Conservation (phyloP, 2,113 vertebrate species). For the Probosciger aterrimus region DNA sequence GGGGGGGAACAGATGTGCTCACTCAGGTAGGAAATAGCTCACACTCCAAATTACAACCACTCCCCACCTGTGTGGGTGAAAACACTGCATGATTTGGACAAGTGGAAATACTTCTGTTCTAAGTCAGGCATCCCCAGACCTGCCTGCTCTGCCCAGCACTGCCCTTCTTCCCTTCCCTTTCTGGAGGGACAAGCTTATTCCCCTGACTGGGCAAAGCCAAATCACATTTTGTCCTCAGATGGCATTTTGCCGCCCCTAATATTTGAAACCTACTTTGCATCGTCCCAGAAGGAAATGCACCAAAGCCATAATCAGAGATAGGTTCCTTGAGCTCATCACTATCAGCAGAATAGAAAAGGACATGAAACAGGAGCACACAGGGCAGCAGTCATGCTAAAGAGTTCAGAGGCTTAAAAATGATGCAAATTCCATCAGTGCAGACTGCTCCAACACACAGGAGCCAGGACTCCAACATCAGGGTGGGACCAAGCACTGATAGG, state of each 20-base stretch:
- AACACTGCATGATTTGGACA: fast-evolving
- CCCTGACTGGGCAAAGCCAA: background rate
- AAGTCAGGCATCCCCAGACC: background rate
- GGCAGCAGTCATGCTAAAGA: background rate
- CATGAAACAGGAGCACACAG: fast-evolving
- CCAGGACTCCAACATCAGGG: background rate
- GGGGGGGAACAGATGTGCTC: background rate
- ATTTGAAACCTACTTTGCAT: background rate
- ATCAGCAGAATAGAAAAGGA: background rate
- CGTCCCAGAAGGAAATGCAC: background rate
- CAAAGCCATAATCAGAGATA: background rate
- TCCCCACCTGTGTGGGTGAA: fast-evolving
- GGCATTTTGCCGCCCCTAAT: background rate
- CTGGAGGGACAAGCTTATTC: background rate
- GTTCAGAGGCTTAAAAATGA: background rate
- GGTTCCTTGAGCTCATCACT: background rate
- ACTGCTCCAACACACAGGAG: fast-evolving
- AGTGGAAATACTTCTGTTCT: background rate
- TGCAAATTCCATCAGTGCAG: fast-evolving
- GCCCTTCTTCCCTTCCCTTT: background rate
- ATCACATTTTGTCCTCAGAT: background rate
- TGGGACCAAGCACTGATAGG: background rate
- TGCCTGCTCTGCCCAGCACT: background rate
- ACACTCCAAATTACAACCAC: background rate
- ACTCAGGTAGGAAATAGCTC: fast-evolving